Base-by-base conservation (phyloP, 1,140 invertebrate species). In the Oreohelix idahoensis region DNA sequence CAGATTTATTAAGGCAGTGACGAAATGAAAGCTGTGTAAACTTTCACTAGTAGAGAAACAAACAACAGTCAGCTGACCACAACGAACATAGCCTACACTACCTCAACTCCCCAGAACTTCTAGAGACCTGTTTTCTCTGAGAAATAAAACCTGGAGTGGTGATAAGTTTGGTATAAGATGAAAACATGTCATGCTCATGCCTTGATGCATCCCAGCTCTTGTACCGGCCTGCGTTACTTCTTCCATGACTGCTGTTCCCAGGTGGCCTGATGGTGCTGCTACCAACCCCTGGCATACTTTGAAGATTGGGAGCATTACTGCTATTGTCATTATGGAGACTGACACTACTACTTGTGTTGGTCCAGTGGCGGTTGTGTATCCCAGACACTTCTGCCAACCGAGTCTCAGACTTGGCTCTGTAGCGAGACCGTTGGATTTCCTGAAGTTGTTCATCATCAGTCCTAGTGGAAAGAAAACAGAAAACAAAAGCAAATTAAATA, bases 151-250 rank as follows among this genome's bases (percentile, higher is more conserved):
- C 87, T 49, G 88, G 86, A 23, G 75, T 53, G 1, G 88, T 88
- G 39, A 90, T 87, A 45, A 90, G 76, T 79, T 89, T 89, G 85
- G 88, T 89, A 78, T 90, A 90, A 17, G 86, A 32, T 36, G 87
- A 81, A 86, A 89, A 90, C 35, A 84, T 84, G 39, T 84, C 84
- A 26, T 80, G 66, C 10, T 70, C 82, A 35, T 83, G 82, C 49
- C 75, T 81, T n/a, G 63, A 75, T 10, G 23, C 38, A 36, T 85
- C 84, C 76, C 83, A 85, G 39, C 81, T 85, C 51, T 81, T 83
- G 58, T 85, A 85, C 66, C 77, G 77, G 15, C 32, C 39, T 17
- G 51, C 20, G n/a, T 66, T 73, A 23, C 17, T 69, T 42, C 53
- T 29, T 29, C 58, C 23, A 53, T 35, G 51, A 13, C 36, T 15